Base-by-base conservation (phyloP, 2,888 invertebrate species). In the Clistopyga incitator region DNA sequence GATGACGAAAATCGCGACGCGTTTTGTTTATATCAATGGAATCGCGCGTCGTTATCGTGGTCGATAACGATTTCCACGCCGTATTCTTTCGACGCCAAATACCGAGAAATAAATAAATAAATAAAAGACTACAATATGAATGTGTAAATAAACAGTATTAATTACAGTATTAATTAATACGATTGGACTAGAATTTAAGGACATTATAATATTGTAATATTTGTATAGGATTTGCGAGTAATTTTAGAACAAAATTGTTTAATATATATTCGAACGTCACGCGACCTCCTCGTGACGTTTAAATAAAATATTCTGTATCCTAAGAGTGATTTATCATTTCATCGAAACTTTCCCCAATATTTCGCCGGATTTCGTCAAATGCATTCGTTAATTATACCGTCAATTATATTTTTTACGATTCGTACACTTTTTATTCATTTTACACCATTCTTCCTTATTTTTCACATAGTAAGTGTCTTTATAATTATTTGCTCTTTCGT, bases 191-290 rank as follows among this genome's bases (percentile, higher is more conserved):
- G 72, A 11, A 4, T 72, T 11, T 84, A 81, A 84, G 78, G 42
- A 83, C 15, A 85, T 86, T 85, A 86, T 78, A 87, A 87, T 89
- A 90, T 87, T 91, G 89, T 90, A 90, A 90, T 90, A 90, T 90
- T 90, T 90, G 90, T 90, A 91, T 91, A 91, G 91, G 86, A 89
- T 88, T 90, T 90, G 89, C 88, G 88, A 90, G 86, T 91, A 88
- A 89, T 90, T 90, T 90, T 90, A 91, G 90, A 64, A 64, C 20
- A 72, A 87, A 82, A 88, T 87, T 89, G 89, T 89, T 90, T 89
- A 88, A 87, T 86, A 89, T 86, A 89, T 89, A 89, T 89, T 90
- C 87, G 84, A 88, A 85, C 90, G 88, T 88, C 87, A 82, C 88
- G 88, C 78, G 87, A 87, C 89, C 88, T 90, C 88, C 86, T 85